Base-by-base conservation (phyloP, 2,888 invertebrate genomes). In the Eupithecia pulchellata region DNA sequence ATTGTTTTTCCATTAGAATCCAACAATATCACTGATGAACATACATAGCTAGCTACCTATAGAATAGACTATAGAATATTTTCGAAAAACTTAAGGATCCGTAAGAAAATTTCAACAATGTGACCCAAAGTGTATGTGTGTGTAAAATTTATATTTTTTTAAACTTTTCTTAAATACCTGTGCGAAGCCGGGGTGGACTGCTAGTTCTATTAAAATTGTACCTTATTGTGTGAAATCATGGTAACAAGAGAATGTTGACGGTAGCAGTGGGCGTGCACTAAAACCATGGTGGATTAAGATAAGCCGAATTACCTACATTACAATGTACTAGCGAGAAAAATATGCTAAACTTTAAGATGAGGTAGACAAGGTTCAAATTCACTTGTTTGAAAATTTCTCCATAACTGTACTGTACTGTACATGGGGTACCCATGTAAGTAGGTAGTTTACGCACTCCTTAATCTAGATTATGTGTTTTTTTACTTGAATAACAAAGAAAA, bases 221-320 rank as follows among this genome's bases (percentile, higher is more conserved):
- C 3, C 25, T 25, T 25, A 11, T 52, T 52, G n/a, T 52, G 0
- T 4, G 0, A 52, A 52, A 52, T 52, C 52, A 64, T 65, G 65
- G 68, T 42, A 34, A 62, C 79, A 83, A 80, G 78, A 81, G 71
- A 80, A 29, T 69, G 52, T 68, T 76, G 82, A 80, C 88, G 80
- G 87, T 86, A 89, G 87, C 88, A 39, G 90, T 89, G 87, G 90
- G 90, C 87, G 89, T 84, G 75, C 20, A 66, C 80, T 78, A 77
- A 81, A 79, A 79, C 79, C 80, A 77, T 69, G 72, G 66, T 75
- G 82, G 84, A 88, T 89, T 87, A 79, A 87, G 89, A 89, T 89
- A 88, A 88, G 81, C 78, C 74, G 60, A 32, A 60, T 60, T 64
- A 79, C 3, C 30, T 64, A 32, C 29, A 47, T 57, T 60, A 32